These are phyloP conservation scores for Aphaenogaster floridana DNA, from an alignment of 1,140 invertebrate genomes.

Conservation along the genomic window DNA sequence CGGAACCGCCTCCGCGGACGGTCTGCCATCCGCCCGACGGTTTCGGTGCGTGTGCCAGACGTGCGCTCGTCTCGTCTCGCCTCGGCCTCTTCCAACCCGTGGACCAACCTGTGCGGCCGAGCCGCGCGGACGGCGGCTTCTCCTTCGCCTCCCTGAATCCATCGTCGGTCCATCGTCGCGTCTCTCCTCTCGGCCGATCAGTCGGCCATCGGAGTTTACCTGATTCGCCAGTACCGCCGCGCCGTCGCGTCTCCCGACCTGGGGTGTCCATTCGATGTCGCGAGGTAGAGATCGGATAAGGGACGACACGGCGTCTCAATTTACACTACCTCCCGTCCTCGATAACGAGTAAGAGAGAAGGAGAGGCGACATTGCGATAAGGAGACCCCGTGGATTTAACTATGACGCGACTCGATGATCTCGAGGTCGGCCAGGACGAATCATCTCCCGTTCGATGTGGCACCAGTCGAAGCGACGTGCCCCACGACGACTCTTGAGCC, in stretches of 20 bases:
- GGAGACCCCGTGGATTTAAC: slow-evolving; percentile 14
- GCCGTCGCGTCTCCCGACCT: slow-evolving; percentile 44
- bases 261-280: slow-evolving; percentile 21
- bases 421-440: slow-evolving; percentile 1
- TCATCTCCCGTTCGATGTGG: slow-evolving; percentile 6
- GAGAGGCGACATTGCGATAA: neutral
- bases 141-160: slow-evolving; percentile 57
- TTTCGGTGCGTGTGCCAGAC: slow-evolving; percentile 78
- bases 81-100: slow-evolving; percentile 77
- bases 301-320: neutral
- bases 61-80: slow-evolving; percentile 68
- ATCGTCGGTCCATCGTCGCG: slow-evolving; percentile 63
- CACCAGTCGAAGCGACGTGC: neutral
- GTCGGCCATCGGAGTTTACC: slow-evolving; percentile 77
- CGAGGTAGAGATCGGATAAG: neutral
- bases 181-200: slow-evolving; percentile 74
- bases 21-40: slow-evolving; percentile 73
- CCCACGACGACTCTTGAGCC: neutral
- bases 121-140: slow-evolving; percentile 36
- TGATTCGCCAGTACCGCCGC: slow-evolving; percentile 69
- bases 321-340: neutral
- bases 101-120: slow-evolving; percentile 78
- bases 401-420: slow-evolving; percentile 29
- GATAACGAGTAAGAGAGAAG: slow-evolving; percentile 25
- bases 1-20: slow-evolving; percentile 83